phyloP scores from a whole-genome alignment of 64 coral and sea anemone genomes.

The Cladopsammia gracilis region DNA sequence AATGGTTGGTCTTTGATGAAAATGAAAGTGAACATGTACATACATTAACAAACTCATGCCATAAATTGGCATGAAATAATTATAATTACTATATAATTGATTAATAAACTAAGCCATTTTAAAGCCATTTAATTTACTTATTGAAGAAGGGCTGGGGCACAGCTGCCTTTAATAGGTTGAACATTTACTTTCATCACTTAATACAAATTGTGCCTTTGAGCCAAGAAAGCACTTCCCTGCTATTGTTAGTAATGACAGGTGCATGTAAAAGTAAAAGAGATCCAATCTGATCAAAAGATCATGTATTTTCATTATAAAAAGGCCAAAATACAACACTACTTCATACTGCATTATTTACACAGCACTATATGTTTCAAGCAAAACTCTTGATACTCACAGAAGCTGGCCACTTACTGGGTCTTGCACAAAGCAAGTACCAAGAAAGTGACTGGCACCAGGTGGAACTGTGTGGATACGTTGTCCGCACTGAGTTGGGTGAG shows the following conservation, averaged over 20 bases:
- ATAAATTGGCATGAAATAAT: neutral
- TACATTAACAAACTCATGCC: too few species aligned
- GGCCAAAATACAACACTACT: slow-evolving; percentile 35
- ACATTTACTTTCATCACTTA: slow-evolving; percentile 38
- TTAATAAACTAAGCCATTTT: neutral
- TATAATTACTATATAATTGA: neutral
- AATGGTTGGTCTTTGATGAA: too few species aligned
- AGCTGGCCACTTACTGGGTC: slow-evolving; percentile 44
- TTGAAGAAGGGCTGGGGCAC: neutral
- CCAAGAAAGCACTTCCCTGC: slow-evolving; percentile 38
- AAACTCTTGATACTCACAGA: slow-evolving; percentile 17
- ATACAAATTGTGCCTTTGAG: slow-evolving; percentile 47
- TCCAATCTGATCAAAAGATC: neutral
- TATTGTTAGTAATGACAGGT: slow-evolving; percentile 47
- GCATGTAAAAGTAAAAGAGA: slow-evolving; percentile 10
- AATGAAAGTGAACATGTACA: too few species aligned
- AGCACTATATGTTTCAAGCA: slow-evolving; percentile 17
- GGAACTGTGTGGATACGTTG: slow-evolving; percentile 13
- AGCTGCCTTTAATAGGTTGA: slow-evolving; percentile 9
- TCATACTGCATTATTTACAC: neutral
- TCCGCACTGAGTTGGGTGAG: slow-evolving; percentile 28
- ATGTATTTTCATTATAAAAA: neutral
- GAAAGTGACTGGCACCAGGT: slow-evolving; percentile 4
- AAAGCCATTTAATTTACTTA: neutral
- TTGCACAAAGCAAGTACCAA: slow-evolving; percentile 31